Base-by-base conservation (phyloP, 2,888 invertebrate species). In the Diachrysia chrysitis region DNA sequence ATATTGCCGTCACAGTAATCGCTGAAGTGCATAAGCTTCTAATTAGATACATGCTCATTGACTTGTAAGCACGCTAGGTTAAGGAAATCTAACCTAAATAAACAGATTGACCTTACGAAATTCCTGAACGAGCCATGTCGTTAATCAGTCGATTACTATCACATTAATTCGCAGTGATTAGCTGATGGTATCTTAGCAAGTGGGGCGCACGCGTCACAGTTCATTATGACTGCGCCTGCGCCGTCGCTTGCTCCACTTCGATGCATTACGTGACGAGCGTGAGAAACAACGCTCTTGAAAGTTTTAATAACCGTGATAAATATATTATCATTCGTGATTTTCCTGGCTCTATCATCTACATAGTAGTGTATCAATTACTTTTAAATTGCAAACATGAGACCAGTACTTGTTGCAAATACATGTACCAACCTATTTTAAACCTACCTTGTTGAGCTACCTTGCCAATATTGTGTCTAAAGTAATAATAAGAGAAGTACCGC, bases 101-200 rank as follows among this genome's bases (percentile, higher is more conserved):
- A 68, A 62, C 59, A 37, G 29, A 48, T 78, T 76, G 69, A 77
- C 72, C 29, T 48, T 54, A 62, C 59, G 42, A 73, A 79, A 72
- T 71, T 58, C 60, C 60, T 64, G 56, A 61, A 54, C 35, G 9
- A 64, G 70, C 70, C 58, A 48, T 71, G 69, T 70, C 73, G 66
- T 73, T 78, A 73, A 73, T 82, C 76, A 78, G 67, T 82, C 66
- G 83, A 84, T 83, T 67, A 73, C 70, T 76, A 85, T 84, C 83
- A 69, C 76, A 83, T 85, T 86, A 87, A 87, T 87, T 87, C 84
- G 88, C 87, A 86, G 83, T 85, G 87, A 88, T 89, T 86, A 87
- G 83, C 70, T 78, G 87, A 89, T 89, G 84, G 83, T 85, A 85
- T 87, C 88, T 85, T 75, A 79, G 79, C 74, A 87, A 87, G 83